A percentile compares a stretch with the other conserved stretches of the same genome.
phyloP scores from a whole-genome alignment of 92 coral and sea anemone genomes.

The Pocillopora grandis region DNA sequence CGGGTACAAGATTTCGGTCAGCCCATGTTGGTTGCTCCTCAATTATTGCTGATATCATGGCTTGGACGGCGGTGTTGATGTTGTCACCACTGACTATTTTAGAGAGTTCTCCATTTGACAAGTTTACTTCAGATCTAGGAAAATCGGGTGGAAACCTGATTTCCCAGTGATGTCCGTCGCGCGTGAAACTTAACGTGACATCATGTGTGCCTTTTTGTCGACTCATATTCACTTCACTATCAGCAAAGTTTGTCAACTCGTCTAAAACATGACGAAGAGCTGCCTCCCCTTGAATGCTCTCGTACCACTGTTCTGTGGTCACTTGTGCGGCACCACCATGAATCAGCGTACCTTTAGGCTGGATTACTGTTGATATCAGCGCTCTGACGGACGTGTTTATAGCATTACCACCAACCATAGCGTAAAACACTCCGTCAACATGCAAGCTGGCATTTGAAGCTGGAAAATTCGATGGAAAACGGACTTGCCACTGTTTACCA shows the following conservation, averaged over 20 bases:
- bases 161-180: constrained; percentile 28
- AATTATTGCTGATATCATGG: not conserved
- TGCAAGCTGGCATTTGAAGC: constrained; percentile 1
- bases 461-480: constrained; percentile 46
- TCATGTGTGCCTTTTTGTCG: constrained; percentile 40
- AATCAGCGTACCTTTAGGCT: not conserved
- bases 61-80: not conserved
- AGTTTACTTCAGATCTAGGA: constrained; percentile 20
- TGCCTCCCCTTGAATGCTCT: constrained; percentile 16
- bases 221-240: constrained; percentile 28
- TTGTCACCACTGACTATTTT: constrained; percentile 18
- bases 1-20: not conserved
- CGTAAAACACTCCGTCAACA: not conserved
- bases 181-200: constrained; percentile 28
- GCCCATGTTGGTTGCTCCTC: not conserved
- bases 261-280: constrained; percentile 17
- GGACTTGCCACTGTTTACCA: constrained; percentile 30
- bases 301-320: constrained; percentile 44
- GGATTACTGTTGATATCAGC: not conserved
- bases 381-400: not conserved
- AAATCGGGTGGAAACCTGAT: constrained; percentile 33
- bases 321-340: not conserved
- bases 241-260: constrained; percentile 23
- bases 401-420: not conserved
- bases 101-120: constrained; percentile 1